Base-by-base conservation (phyloP, 1,140 invertebrate genomes). In the Heterodera schachtii region DNA sequence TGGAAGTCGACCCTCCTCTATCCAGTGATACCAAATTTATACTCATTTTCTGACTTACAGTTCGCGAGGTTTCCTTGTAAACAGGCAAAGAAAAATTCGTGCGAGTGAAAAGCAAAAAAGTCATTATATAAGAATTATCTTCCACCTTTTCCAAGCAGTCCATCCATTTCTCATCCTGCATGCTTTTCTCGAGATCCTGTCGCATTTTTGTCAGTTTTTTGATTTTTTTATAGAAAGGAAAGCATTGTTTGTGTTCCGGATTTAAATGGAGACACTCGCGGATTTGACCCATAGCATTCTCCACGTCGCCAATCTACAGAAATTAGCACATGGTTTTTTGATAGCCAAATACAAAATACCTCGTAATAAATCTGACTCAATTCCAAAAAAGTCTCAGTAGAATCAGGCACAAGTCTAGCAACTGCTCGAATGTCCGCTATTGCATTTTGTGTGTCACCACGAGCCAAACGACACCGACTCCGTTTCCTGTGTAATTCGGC, bases 191-290 rank as follows among this genome's bases (percentile, higher is more conserved):
- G 5, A 94, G 93, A n/a, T 93, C 92, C 47, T 92, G 91, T 57
- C 98, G 87, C 78, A 94, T 91, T 90, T 97, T 98, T 76, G 94
- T 94, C n/a, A 99, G 92, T 90, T 98, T 97, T 89, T 98, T 97
- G 3, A 98, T 91, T 90, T 95, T 96, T 90, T 98, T 99, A 91
- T 99, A 99, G 88, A 97, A 94, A n/a, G 94, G 93, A 93, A 93
- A 96, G 91, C 97, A 99, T 80, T 94, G 92, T 91, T 97, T 96
- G 90, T 99, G 96, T 87, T 99, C 98, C 0, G 96, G 96, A 92
- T 99, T 97, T 44, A 98, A 91, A 91, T 97, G 98, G 11, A 99
- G 92, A 91, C 98, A 99, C 91, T 99, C 96, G 43, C 97, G 93
- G 84, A 98, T 94, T 92, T 97, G 95, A 90, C 94, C 73, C 49